Evolutionary conservation across 2,888 invertebrate genomes (phyloP).

Genomic region (Lydus trimaculatus): DNA sequence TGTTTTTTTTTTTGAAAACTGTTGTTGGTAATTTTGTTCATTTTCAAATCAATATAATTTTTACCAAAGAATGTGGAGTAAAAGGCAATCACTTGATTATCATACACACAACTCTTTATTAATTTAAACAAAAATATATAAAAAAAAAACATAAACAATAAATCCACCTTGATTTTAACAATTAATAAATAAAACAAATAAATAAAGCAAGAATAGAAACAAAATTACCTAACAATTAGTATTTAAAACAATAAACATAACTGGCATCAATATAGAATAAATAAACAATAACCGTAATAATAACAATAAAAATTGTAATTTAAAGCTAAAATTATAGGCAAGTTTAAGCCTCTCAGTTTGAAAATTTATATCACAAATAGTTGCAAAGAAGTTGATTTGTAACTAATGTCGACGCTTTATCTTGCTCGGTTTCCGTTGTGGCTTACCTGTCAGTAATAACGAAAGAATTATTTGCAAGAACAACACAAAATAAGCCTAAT

Average conservation of each 20-base stretch:
- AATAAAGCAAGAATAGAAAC: slow-evolving; percentile 18
- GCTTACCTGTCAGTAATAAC: not conserved
- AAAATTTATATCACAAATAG: slow-evolving; percentile 3
- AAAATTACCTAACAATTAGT: slow-evolving; percentile 23
- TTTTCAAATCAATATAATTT: slow-evolving; percentile 30
- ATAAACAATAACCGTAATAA: slow-evolving; percentile 19
- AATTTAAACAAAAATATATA: slow-evolving; percentile 13
- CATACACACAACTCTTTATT: slow-evolving; percentile 13
- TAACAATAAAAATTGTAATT: slow-evolving; percentile 10
- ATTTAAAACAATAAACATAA: not conserved
- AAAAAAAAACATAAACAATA: not conserved
- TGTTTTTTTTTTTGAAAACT: too few species aligned
- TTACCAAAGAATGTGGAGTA: slow-evolving; percentile 33
- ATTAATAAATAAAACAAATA: not conserved
- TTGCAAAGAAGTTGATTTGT: not conserved
- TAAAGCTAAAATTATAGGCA: slow-evolving; percentile 4
- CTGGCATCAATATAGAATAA: slow-evolving; percentile 11
- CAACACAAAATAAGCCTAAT: not conserved
- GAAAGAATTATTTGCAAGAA: not conserved
- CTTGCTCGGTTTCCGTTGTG: slow-evolving; percentile 1
- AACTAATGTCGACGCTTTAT: slow-evolving; percentile 7
- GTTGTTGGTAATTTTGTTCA: slow-evolving; percentile 29
- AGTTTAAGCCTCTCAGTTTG: not conserved
- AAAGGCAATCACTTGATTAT: slow-evolving; percentile 17
- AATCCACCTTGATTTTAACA: slow-evolving; percentile 25